Evolutionary conservation across 2,113 vertebrate species (phyloP), one percentile per base, ranked within the genome.

Genomic region (Saguinus imperator): DNA sequence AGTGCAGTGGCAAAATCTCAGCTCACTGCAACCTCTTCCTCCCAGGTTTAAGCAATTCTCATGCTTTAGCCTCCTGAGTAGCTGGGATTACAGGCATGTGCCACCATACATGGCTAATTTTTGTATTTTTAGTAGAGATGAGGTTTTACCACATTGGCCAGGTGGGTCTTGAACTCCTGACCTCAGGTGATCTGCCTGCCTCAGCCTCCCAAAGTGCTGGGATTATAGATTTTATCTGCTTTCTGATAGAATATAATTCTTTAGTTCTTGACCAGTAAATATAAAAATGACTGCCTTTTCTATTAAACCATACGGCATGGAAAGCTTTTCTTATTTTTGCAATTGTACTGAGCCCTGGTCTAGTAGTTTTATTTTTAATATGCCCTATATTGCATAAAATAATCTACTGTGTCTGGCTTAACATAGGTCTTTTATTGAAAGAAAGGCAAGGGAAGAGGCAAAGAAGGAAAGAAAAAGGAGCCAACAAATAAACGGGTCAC

Each of bases 281-380:
- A 77, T 50, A 40, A 84, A 87, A 94, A 89, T 37, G 61, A 89
- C 14, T 64, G 80, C 3, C 64, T 48, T 35, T 89, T 87, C 40
- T 82, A 72, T 37, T 85, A 94, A 94, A 90, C 94, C 72, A 35
- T 43, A 77, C 4, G 68, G 37, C n/a, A 81, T 20, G 20, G 37
- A 93, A 85, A 95, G 27, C 1, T 37, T 27, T 68, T 95, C 48
- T 91, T 94, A 86, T 37, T 93, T 77, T 58, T 92, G 40, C 11
- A 87, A 94, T 6, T 72, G 5, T 48, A 79, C 6, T 81, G 23
- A 87, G n/a, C 48, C 25, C 6, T 57, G 16, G 8, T 50, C 13
- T 89, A 81, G 32, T 45, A 58, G 4, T 6, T 91, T 81, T 70
- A 70, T 77, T 96, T 94, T 96, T 85, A 92, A 82, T 90, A 73